A percentile compares a stretch with the other conserved stretches of the same genome.
Conservation (phyloP, 1,140 invertebrate species). For the Dendrolimus punctatus region DNA sequence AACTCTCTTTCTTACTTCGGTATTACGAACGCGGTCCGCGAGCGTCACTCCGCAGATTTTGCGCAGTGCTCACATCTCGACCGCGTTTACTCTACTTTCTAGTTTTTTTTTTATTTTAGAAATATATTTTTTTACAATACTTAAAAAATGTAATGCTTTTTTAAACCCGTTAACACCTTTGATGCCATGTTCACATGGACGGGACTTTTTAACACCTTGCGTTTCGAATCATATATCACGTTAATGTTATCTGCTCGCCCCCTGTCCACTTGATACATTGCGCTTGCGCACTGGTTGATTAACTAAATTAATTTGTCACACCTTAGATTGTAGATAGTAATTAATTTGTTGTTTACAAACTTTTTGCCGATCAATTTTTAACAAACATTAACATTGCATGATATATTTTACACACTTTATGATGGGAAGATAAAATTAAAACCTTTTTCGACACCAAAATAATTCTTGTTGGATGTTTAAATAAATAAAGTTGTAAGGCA, state of each 20-base stretch:
- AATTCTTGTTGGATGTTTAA: neutral
- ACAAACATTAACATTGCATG: neutral
- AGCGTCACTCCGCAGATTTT: too few species aligned
- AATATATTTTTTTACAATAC: too few species aligned
- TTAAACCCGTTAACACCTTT: too few species aligned
- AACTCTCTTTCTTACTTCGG: too few species aligned
- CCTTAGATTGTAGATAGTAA: constrained; percentile 25
- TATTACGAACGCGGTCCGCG: too few species aligned
- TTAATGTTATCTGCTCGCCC: constrained; percentile 50
- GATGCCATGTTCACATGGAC: too few species aligned
- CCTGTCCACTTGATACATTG: constrained; percentile 61
- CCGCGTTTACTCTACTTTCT: too few species aligned
- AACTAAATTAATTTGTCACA: constrained; percentile 66
- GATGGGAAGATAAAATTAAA: too few species aligned
- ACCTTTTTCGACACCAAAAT: too few species aligned
- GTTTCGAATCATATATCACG: constrained; percentile 54
- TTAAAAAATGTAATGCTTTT: too few species aligned
- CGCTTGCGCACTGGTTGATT: constrained; percentile 48
- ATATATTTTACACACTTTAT: neutral
- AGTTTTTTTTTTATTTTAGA: too few species aligned
- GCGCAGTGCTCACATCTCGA: too few species aligned
- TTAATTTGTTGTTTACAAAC: constrained; percentile 23
- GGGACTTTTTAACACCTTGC: constrained; percentile 40
- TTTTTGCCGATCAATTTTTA: constrained; percentile 3
- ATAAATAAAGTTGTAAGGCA: neutral